Base-by-base conservation (phyloP, 2,888 invertebrate species). In the Archaeoteleia sp. region DNA sequence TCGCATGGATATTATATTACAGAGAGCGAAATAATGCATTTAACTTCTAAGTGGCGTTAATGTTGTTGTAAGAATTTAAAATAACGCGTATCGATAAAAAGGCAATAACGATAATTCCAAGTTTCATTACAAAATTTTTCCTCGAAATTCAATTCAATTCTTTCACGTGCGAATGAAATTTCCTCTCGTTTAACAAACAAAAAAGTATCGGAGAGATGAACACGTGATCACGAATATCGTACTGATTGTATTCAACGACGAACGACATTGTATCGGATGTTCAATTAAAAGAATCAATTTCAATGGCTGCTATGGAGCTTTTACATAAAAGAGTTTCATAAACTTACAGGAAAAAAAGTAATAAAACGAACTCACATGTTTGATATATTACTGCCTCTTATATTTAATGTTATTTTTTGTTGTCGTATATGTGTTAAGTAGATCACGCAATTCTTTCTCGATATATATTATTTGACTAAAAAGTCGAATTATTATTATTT, bases 1-100 rank as follows among this genome's bases (percentile, higher is more conserved):
- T 67, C 53, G 42, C n/a, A 29, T 51, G 57, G 42, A 66, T 60
- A 45, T 45, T 30, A 60, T 61, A 61, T 39, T 61, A 53, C 35
- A 39, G 25, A 32, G 25, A 32, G 10, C 43, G 53, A 53, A 39
- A 53, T 53, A 53, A 46, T 32, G 45, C 6, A 37, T 48, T 34
- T 7, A 30, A 9, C 10, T 35, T 60, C 43, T 23, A 51, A 51
- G 51, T 35, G 43, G 2, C 30, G 32, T 17, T 27, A 25, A 2
- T 54, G 20, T 34, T 32, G 29, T 30, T 10, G 23, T n/a, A 42
- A 30, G 25, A 15, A 34, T 42, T 29, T 17, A 43, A 54, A 34
- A 27, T 34, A 23, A n/a, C 20, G 8, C n/a, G 20, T 4, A 20
- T 37, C 13, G 9, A 14, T 20, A 20, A 4, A 20, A 5, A 5